Conservation (phyloP, 2,797 vertebrate genomes). For the Chaunax sp. region DNA sequence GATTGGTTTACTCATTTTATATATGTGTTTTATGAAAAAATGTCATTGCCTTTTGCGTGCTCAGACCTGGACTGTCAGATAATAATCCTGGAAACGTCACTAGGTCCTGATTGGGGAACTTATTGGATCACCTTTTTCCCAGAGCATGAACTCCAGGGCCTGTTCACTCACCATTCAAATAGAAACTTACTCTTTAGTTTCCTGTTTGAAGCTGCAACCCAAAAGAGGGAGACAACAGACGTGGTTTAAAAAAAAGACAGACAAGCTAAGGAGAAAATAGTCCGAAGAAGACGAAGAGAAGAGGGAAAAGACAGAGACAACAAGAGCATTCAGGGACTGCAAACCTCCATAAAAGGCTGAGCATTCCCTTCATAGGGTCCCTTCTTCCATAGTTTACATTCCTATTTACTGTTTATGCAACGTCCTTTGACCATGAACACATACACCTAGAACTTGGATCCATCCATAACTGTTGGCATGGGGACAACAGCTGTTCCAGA, state of each 20-base stretch:
- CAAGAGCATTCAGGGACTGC: no score
- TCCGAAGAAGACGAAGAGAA: neutral
- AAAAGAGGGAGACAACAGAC: no score
- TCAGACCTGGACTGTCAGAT: neutral
- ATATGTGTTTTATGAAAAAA: slow-evolving; percentile 4
- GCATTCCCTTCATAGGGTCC: no score
- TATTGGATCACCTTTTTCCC: neutral
- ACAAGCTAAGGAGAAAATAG: neutral
- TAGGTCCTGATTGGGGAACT: neutral
- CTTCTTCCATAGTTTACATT: no score
- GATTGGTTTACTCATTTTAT: slow-evolving; percentile 5
- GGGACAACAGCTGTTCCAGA: no score
- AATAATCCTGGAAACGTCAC: slow-evolving; percentile 19
- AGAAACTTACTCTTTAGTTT: neutral
- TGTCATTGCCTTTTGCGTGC: slow-evolving; percentile 14
- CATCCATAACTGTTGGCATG: no score
- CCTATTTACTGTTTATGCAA: no score
- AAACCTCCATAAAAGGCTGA: no score
- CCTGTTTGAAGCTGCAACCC: neutral
- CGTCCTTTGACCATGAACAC: no score
- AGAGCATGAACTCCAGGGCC: neutral
- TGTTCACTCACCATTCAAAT: slow-evolving; percentile 1
- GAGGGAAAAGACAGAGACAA: no score
- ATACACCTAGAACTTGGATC: no score
- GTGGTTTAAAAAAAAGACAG: neutral